phyloP scores from a whole-genome alignment of 2,113 vertebrate genomes.

The human region GRCh38 chr14:86527001-86527500 shows the following conservation, averaged over 20 bases:
- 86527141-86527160: neutral
- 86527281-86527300: constrained; percentile 41
- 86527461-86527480: constrained; percentile 7
- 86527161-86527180: neutral
- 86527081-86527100: neutral
- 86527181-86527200: neutral
- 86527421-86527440: neutral
- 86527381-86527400: neutral
- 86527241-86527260: constrained; percentile 37
- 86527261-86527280: constrained; percentile 2
- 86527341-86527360: constrained; percentile 48
- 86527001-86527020: neutral
- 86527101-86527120: constrained; percentile 22
- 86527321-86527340: constrained; percentile 37
- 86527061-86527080: neutral
- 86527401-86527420: neutral
- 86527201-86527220: neutral
- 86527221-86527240: neutral
- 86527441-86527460: neutral
- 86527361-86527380: neutral
- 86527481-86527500: constrained; percentile 23
- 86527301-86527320: neutral
- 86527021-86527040: constrained; percentile 22
- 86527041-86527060: neutral
- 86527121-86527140: constrained; percentile 55